A percentile compares a stretch with the other conserved stretches of the same genome.
These are phyloP conservation scores for Coccyzus lansbergi DNA, from an alignment of 2,797 vertebrate genomes.

Conservation along the genomic window DNA sequence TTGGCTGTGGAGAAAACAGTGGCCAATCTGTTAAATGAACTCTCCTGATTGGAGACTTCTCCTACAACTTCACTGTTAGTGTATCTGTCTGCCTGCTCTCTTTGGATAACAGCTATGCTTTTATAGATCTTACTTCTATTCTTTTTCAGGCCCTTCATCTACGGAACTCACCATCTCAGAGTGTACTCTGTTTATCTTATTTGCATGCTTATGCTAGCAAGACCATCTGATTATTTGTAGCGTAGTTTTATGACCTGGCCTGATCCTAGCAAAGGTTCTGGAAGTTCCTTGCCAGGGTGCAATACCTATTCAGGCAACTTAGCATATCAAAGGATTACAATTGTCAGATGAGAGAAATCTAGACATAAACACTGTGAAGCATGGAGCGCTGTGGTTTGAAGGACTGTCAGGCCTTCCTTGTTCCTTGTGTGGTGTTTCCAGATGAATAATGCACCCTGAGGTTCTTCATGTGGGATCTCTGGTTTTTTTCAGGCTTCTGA, in stretches of 20 bases:
- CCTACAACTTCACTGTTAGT: background rate
- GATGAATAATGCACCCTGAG: background rate
- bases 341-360: background rate
- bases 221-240: background rate
- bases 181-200: background rate
- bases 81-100: background rate
- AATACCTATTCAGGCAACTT: background rate
- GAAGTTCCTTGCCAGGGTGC: background rate
- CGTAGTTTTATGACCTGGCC: background rate
- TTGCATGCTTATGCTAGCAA: background rate
- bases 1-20: background rate
- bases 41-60: background rate
- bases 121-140: background rate
- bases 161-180: background rate
- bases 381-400: background rate
- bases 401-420: background rate
- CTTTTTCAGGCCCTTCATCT: background rate
- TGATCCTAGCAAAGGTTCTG: background rate
- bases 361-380: background rate
- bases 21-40: background rate
- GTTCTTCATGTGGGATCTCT: background rate
- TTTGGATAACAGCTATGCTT: background rate
- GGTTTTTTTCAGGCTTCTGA: background rate
- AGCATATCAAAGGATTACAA: background rate
- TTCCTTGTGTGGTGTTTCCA: background rate